A percentile compares a stretch with the other conserved stretches of the same genome.
These are phyloP conservation scores for Lepisosteus osseus DNA, from an alignment of 2,113 vertebrate genomes.

Conservation along the genomic window DNA sequence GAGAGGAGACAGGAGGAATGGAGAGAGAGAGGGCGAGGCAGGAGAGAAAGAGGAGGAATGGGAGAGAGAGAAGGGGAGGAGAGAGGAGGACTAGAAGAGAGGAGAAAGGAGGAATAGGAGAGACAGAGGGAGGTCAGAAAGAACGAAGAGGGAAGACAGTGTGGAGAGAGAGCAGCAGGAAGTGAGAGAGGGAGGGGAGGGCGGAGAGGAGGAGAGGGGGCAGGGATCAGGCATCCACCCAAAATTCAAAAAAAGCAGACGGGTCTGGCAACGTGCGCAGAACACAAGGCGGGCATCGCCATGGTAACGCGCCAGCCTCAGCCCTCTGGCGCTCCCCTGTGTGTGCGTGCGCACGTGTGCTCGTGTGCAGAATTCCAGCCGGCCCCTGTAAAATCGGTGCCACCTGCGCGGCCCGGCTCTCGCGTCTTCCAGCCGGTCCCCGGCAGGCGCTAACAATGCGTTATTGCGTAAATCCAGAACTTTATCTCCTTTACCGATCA, in stretches of 20 bases:
- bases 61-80: background rate
- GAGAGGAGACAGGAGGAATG: slow-evolving; percentile 45
- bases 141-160: background rate
- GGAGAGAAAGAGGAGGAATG: slow-evolving; percentile 27
- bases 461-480: too few species aligned
- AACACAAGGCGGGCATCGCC: slow-evolving; percentile 25
- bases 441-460: too few species aligned
- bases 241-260: slow-evolving; percentile 17
- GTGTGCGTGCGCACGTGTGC: background rate
- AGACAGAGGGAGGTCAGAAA: slow-evolving; percentile 9
- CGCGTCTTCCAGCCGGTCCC: too few species aligned
- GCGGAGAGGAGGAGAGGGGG: slow-evolving; percentile 3
- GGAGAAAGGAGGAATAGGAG: slow-evolving; percentile 21
- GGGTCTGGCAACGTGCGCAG: slow-evolving; percentile 40
- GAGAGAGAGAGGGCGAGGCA: slow-evolving; percentile 41
- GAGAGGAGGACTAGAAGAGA: background rate
- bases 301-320: slow-evolving; percentile 22
- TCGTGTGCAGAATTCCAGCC: background rate
- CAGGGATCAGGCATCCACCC: background rate
- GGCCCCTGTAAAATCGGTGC: too few species aligned
- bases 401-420: too few species aligned
- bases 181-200: background rate
- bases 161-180: background rate
- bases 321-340: background rate
- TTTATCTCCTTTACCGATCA: too few species aligned